Evolutionary conservation across 2,113 vertebrate genomes (phyloP).

Genomic region (Dipodomys ordii): DNA sequence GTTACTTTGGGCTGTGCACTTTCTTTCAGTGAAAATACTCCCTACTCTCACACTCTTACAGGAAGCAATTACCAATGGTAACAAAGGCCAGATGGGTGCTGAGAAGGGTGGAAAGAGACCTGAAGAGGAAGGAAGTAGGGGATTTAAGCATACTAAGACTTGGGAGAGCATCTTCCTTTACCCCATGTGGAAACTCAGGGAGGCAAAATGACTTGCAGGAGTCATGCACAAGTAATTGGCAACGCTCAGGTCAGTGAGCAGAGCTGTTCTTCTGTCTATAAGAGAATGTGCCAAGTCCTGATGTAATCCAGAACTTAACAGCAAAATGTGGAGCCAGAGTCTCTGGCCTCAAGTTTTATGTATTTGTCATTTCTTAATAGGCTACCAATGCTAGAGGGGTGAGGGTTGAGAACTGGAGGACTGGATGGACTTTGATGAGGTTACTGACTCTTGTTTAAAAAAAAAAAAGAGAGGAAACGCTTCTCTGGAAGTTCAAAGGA

Average conservation of each 20-base stretch:
- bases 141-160: slow-evolving; percentile 52
- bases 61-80: slow-evolving; percentile 49
- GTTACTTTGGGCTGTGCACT: too few relatives aligned
- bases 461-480: not conserved
- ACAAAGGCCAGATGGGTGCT: slow-evolving; percentile 7
- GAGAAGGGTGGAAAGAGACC: not conserved
- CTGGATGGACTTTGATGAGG: slow-evolving; percentile 6
- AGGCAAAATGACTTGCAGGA: not conserved
- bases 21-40: too few relatives aligned
- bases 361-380: slow-evolving; percentile 22
- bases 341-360: not conserved
- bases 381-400: not conserved
- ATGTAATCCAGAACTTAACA: not conserved
- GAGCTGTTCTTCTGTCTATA: not conserved
- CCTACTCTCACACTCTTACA: not conserved
- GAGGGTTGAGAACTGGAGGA: not conserved
- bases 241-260: not conserved
- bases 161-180: slow-evolving; percentile 21
- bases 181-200: not conserved
- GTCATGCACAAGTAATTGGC: not conserved
- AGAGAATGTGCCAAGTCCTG: not conserved
- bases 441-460: not conserved
- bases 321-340: not conserved
- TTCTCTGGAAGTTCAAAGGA: slow-evolving; percentile 33
- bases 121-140: slow-evolving; percentile 59